These are phyloP conservation scores for Tubulanus polymorphus DNA, from an alignment of 2,888 invertebrate species.

Conservation along the genomic window DNA sequence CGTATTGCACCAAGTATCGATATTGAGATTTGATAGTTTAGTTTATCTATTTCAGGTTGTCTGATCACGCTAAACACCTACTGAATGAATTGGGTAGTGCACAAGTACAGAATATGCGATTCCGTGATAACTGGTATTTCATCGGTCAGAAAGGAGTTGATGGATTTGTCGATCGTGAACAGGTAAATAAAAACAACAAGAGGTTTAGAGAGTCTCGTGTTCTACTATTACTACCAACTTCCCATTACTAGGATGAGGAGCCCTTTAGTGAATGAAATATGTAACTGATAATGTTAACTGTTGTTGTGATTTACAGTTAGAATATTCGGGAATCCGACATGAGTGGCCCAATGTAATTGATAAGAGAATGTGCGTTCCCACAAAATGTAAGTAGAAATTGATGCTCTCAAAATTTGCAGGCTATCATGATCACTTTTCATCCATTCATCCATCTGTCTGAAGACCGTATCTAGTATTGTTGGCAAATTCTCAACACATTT, in stretches of 20 bases:
- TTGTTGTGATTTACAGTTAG: conserved; percentile 34
- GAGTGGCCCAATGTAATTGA: conserved; percentile 54
- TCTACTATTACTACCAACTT: no score
- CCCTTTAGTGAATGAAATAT: neutral
- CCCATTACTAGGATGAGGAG: no score
- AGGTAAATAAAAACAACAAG: no score
- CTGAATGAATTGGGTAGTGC: conserved; percentile 59
- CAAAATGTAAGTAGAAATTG: conserved; percentile 38
- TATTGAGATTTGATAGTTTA: neutral
- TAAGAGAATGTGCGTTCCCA: conserved; percentile 56
- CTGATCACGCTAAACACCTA: conserved; percentile 55
- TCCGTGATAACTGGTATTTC: conserved; percentile 59
- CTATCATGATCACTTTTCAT: no score
- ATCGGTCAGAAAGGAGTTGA: conserved; percentile 57
- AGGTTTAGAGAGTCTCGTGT: neutral
- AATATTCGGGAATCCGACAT: conserved; percentile 42
- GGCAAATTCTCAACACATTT: no score
- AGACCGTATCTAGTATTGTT: no score
- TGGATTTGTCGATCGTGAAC: conserved; percentile 58
- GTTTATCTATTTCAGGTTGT: conserved; percentile 45
- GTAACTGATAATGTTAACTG: no score
- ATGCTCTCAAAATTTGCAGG: no score
- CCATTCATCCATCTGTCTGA: no score
- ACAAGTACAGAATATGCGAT: conserved; percentile 58
- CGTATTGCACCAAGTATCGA: no score